Evolutionary conservation across 2,888 invertebrate species (phyloP), one percentile per base, ranked within the genome.

Genomic region (Drosophila atripex): DNA sequence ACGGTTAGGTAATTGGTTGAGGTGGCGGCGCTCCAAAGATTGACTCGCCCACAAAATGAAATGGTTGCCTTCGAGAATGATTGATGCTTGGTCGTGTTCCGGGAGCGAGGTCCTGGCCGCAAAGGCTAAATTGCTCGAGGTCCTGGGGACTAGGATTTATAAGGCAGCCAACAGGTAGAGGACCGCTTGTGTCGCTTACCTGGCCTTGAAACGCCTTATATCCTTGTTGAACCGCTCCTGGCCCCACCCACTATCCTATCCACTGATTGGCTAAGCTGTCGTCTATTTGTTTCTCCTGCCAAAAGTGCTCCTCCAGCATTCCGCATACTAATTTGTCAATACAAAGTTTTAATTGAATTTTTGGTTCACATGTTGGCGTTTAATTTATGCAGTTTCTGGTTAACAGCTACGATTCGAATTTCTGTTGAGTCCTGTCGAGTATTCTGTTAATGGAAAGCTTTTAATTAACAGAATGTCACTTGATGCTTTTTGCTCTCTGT

Each of bases 1-100:
- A 51, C 68, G 83, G 66, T 54, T 63, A 54, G 73, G 73, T 76
- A 86, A 86, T 83, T 86, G 80, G 84, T 86, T 80, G 65, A 63
- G 68, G 43, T 57, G 54, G 50, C 49, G 76, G 49, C 46, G 76
- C 63, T 61, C 75, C 71, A 56, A 61, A 77, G 86, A 86, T 83
- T 86, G 88, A 73, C 80, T 86, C 77, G 86, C 72, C 78, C 71
- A 73, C 77, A 75, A 79, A 77, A 77, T 71, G 73, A 75, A 75
- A 83, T 75, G 83, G 52, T 69, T 61, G 60, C 52, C 52, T 52
- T 73, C 52, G 51, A 51, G 54, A 66, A 71, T 70, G 70, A 70
- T 70, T 70, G 70, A 70, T 70, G 70, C 54, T 59, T n/a, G 25
- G 25, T 32, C 30, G 21, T 46, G 23, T 32, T 45, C 16, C 16